Conservation (phyloP, 2,113 vertebrate species). For the Hippocampus comes region DNA sequence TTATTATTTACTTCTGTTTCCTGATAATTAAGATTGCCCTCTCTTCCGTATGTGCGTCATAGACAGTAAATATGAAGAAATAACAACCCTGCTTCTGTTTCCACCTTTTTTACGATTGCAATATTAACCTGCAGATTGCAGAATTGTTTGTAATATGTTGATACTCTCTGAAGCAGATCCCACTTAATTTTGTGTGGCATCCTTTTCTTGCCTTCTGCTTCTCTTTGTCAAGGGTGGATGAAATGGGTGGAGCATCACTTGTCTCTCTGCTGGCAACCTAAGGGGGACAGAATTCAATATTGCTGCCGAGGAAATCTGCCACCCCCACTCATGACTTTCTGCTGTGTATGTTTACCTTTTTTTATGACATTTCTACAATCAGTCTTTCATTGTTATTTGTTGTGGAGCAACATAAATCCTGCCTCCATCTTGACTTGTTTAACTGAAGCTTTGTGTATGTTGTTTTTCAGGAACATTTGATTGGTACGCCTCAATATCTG, state of each 20-base stretch:
- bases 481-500: constrained; percentile 67
- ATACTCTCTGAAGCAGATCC: neutral
- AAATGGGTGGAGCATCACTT: constrained; percentile 46
- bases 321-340: constrained; percentile 67
- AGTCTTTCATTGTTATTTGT: neutral
- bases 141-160: neutral
- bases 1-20: neutral
- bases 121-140: neutral
- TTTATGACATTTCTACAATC: neutral
- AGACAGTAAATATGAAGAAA: neutral
- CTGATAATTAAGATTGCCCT: neutral
- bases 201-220: constrained; percentile 8
- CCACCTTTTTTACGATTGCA: neutral
- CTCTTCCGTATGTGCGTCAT: neutral
- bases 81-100: neutral
- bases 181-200: neutral
- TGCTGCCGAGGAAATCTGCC: constrained; percentile 46
- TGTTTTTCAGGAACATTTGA: constrained; percentile 67
- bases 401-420: neutral
- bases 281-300: constrained; percentile 15
- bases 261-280: constrained; percentile 48
- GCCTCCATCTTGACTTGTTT: neutral
- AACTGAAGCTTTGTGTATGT: constrained; percentile 9
- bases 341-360: constrained; percentile 55
- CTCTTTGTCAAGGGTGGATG: constrained; percentile 30